Base-by-base conservation (phyloP, 2,113 vertebrate genomes). In the Steatornis caripensis region DNA sequence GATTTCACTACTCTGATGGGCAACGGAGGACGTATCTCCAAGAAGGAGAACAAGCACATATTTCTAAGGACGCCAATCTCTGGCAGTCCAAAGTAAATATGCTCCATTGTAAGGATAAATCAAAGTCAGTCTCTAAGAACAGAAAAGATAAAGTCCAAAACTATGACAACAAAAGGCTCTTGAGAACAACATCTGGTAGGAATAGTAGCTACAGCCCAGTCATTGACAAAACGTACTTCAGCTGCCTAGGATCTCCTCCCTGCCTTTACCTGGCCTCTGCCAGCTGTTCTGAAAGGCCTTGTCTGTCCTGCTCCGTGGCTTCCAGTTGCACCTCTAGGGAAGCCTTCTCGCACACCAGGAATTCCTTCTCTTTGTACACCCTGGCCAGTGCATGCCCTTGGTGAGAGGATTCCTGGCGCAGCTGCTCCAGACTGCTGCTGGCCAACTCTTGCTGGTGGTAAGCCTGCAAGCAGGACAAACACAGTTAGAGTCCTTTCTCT, bases 241-340 rank as follows among this genome's bases (percentile, higher is more conserved):
- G 19, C 57, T 60, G 57, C n/a, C 57, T 19, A 29, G 58, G 29
- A 13, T 24, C 22, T 76, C 36, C 54, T 43, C 58, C 70, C 84
- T 70, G 69, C 51, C 60, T 90, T 90, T 97, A 99, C 99, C 98
- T 98, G 89, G 98, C 97, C 51, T 98, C 98, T 92, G 97, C 91
- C 16, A 98, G 93, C 89, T 98, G 98, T 57, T 98, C 97, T 29
- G 96, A 45, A 48, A 98, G 94, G 60, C 97, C 95, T 36, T 97
- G 91, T 48, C 74, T 93, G 65, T 98, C 98, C 62, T 84, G 97
- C 84, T 97, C 97, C 81, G 91, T 34, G 17, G 91, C 90, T 46
- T 93, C 97, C 82, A 98, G 86, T 77, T 81, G 96, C 53, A 98
- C 98, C 96, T 98, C 97, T 3, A 98, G 97, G 72, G 95, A 72